phyloP scores from a whole-genome alignment of 2,113 vertebrate species.

The Rhea americana region DNA sequence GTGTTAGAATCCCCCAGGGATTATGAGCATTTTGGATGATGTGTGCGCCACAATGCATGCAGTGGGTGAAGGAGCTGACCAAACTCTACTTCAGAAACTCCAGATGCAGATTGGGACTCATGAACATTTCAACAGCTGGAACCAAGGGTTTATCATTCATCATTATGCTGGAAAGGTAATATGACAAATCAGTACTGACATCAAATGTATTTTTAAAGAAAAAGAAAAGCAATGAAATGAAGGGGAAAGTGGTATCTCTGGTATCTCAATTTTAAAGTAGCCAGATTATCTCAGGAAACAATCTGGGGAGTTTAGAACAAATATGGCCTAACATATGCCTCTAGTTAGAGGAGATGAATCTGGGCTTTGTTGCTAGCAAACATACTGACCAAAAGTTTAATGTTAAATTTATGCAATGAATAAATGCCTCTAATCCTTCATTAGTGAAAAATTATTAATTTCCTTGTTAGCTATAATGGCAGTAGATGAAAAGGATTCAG shows the following conservation, averaged over 20 bases:
- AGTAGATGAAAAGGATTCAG: neutral
- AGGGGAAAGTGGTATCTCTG: neutral
- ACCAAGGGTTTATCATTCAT: constrained; percentile 98
- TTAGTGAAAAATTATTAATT: neutral
- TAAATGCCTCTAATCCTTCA: neutral
- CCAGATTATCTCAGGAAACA: neutral
- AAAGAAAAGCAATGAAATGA: neutral
- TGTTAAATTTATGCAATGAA: neutral
- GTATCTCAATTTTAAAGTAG: neutral
- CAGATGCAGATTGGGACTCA: constrained; percentile 94
- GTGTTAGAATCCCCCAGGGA: constrained; percentile 90
- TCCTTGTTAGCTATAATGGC: neutral
- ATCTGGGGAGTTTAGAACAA: neutral
- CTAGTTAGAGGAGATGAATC: neutral
- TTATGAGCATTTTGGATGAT: constrained; percentile 96
- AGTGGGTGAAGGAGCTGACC: constrained; percentile 94
- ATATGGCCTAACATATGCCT: neutral
- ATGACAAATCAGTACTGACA: neutral
- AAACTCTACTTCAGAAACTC: constrained; percentile 96
- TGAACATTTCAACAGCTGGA: constrained; percentile 99
- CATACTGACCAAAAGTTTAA: neutral
- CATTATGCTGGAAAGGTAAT: constrained; percentile 97
- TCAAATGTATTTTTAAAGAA: neutral
- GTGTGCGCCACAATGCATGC: constrained; percentile 99
- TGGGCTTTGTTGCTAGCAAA: neutral